Evolutionary conservation across 2,888 invertebrate species (phyloP), one percentile per base, ranked within the genome.

Genomic region (Sarcophaga rosellei): DNA sequence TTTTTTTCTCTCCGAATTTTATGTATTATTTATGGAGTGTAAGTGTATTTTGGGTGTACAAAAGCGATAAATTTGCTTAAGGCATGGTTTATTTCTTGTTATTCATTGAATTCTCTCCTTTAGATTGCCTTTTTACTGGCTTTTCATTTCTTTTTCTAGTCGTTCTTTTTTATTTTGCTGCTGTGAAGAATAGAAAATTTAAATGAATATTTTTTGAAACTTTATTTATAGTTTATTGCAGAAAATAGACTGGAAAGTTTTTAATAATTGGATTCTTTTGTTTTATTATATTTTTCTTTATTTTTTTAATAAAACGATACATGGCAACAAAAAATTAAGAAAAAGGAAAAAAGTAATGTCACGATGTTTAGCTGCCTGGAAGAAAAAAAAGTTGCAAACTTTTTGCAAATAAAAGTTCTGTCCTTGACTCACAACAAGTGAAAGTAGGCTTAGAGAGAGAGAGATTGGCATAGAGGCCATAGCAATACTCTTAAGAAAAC

Each of bases 161-260:
- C 35, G 35, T 35, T 35, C 10, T 35, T 35, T 0, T 35, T 1
- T 35, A 1, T 35, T 10, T 8, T 10, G 8, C 8, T 10, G 35
- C 35, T 35, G 53, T n/a, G 20, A 35, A 72, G 11, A 59, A 59
- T 11, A 12, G 57, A 25, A 72, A 25, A 72, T 59, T 72, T 35
- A 57, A 57, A 57, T 72, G 15, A 72, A 72, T 72, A 72, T 68
- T 53, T 68, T 53, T 47, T 45, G 21, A 47, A 68, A 17, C 17
- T 15, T 53, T 17, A 15, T 53, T 53, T 53, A 15, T 53, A 53
- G 53, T 53, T 53, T 53, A 53, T 53, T 53, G 53, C 53, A 53
- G 15, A 15, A 53, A 4, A 17, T 53, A 53, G 17, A 53, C 53
- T 15, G 53, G 17, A 53, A 53, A 15, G 53, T 53, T 53, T 53